These are phyloP conservation scores for Samia ricini DNA, from an alignment of 1,140 invertebrate species.

Conservation along the genomic window DNA sequence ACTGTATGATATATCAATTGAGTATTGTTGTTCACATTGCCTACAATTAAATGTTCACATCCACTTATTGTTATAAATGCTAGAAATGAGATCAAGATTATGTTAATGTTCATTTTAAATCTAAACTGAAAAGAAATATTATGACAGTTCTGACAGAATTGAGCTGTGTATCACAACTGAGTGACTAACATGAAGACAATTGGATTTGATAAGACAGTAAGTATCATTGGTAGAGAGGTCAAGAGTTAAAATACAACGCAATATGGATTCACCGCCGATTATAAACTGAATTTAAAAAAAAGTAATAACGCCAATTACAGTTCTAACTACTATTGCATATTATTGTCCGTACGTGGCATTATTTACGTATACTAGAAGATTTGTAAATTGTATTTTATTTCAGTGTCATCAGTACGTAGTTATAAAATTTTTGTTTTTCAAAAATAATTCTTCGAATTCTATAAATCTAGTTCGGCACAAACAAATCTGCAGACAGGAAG, in stretches of 20 bases:
- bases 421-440: too few relatives aligned
- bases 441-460: too few relatives aligned
- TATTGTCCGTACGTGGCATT: too few relatives aligned
- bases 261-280: background rate
- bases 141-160: background rate
- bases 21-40: constrained; percentile 28
- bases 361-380: too few relatives aligned
- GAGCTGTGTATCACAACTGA: background rate
- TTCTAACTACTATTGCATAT: too few relatives aligned
- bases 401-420: too few relatives aligned
- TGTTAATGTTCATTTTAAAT: constrained; percentile 29
- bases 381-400: too few relatives aligned
- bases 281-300: background rate
- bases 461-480: too few relatives aligned
- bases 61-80: constrained; percentile 10
- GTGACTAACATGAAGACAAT: constrained; percentile 1
- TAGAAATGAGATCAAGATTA: constrained; percentile 21
- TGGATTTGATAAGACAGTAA: background rate
- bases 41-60: constrained; percentile 36
- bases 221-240: background rate
- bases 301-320: too few relatives aligned
- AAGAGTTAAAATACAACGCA: background rate
- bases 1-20: constrained; percentile 32
- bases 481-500: too few relatives aligned
- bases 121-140: background rate